Conservation (phyloP, 2,113 vertebrate genomes). For the Oryzias woworae region DNA sequence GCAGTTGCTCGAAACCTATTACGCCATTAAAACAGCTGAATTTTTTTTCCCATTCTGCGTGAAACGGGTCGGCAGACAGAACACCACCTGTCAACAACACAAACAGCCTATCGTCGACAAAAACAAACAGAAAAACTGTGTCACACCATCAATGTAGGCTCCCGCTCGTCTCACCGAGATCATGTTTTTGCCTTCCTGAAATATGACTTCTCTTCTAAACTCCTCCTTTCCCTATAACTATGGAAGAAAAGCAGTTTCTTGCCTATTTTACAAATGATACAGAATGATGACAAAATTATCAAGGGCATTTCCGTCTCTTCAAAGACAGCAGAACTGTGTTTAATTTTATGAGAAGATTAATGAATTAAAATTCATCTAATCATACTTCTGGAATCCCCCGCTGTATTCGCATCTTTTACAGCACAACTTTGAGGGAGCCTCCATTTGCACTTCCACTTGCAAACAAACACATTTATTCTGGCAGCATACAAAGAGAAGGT, state of each 20-base stretch:
- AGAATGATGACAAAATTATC: conserved; percentile 71
- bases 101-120: conserved; percentile 56
- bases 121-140: conserved; percentile 67
- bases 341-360: conserved; percentile 79
- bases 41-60: conserved; percentile 39
- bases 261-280: conserved; percentile 72
- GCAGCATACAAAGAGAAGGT: conserved; percentile 39
- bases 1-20: conserved; percentile 27
- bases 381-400: conserved; percentile 68
- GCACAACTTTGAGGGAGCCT: conserved; percentile 52
- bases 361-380: conserved; percentile 78
- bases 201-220: conserved; percentile 62
- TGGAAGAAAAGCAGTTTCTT: conserved; percentile 65
- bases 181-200: conserved; percentile 53
- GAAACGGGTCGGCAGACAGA: conserved; percentile 49
- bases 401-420: conserved; percentile 4
- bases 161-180: conserved; percentile 53
- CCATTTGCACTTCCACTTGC: conserved; percentile 50
- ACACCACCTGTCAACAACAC: conserved; percentile 62
- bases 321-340: conserved; percentile 68
- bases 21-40: conserved; percentile 26
- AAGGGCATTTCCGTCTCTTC: conserved; percentile 65
- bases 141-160: conserved; percentile 61
- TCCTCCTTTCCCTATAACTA: conserved; percentile 58
- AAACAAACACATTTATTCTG: conserved; percentile 71